A percentile compares a stretch with the other conserved stretches of the same genome.
phyloP scores from a whole-genome alignment of 23 tunicate genomes.

The Halocynthia aurantium region DNA sequence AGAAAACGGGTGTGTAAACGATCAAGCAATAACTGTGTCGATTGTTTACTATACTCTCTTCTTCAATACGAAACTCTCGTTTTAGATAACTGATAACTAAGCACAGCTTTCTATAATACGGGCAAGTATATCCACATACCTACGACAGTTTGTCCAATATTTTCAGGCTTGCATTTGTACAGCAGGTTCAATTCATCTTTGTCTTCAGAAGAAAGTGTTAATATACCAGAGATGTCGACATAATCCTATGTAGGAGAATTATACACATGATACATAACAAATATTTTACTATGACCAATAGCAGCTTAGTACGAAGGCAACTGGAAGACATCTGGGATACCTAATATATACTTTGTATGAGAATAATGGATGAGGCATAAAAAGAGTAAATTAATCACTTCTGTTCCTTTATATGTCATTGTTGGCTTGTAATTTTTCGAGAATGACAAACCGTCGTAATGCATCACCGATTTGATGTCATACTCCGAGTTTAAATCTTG shows the following conservation, averaged over 20 bases:
- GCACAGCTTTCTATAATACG: too few relatives aligned
- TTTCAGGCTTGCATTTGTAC: constrained; percentile 7
- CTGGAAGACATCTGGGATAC: too few relatives aligned
- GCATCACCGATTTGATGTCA: constrained; percentile 10
- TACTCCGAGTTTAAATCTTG: constrained; percentile 11
- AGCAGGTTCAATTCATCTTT: not conserved
- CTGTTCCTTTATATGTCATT: not conserved
- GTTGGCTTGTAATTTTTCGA: not conserved
- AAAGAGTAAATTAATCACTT: not conserved
- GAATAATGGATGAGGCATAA: too few relatives aligned
- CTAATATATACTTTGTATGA: too few relatives aligned
- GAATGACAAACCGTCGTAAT: constrained; percentile 7
- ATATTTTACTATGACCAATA: too few relatives aligned
- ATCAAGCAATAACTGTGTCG: too few relatives aligned
- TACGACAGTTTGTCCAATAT: not conserved
- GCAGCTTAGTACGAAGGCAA: too few relatives aligned
- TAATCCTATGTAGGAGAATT: not conserved
- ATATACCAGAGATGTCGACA: not conserved
- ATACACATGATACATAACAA: not conserved
- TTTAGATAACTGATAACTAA: too few relatives aligned
- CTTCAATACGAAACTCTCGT: too few relatives aligned
- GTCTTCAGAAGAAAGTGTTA: not conserved
- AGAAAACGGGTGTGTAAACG: too few relatives aligned
- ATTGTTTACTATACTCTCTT: too few relatives aligned
- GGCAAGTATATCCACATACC: constrained; percentile 1